Percentiles rank a stretch among this genome's conserved stretches.
These are phyloP conservation scores for Sardina pilchardus DNA, from an alignment of 2,113 vertebrate genomes.

Conservation along the genomic window DNA sequence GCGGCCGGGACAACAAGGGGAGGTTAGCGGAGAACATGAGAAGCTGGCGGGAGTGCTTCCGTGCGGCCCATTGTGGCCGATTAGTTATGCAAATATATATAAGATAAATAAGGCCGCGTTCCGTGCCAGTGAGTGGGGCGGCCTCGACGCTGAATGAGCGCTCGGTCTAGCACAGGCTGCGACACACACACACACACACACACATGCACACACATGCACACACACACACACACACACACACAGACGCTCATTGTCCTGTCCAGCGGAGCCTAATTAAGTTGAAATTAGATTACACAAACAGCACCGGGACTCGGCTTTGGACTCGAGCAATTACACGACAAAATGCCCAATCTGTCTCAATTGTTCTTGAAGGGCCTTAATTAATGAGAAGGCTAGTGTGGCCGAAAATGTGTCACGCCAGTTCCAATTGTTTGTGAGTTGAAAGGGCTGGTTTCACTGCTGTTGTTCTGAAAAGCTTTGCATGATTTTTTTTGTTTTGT, in stretches of 20 bases:
- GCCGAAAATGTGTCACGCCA: not conserved
- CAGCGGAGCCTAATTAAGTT: constrained; percentile 38
- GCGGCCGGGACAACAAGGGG: constrained; percentile 26
- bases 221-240: not conserved
- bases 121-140: constrained; percentile 3
- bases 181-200: not conserved
- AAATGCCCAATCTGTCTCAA: constrained; percentile 1
- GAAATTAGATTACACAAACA: constrained; percentile 33
- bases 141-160: constrained; percentile 10
- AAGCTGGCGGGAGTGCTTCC: constrained; percentile 42
- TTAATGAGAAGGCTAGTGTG: not conserved
- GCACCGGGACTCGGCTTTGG: constrained; percentile 17
- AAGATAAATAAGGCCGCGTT: constrained; percentile 24
- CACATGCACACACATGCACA: not conserved
- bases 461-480: constrained; percentile 23
- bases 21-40: constrained; percentile 54
- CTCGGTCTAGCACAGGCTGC: not conserved
- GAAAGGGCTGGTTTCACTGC: constrained; percentile 13
- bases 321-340: constrained; percentile 1
- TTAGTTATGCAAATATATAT: constrained; percentile 50
- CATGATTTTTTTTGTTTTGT: constrained; percentile 23
- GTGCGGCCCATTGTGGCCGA: constrained; percentile 36
- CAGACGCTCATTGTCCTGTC: constrained; percentile 12
- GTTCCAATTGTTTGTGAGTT: not conserved
- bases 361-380: not conserved